Base-by-base conservation (phyloP, 2,113 vertebrate genomes). In the Laticauda laticaudata region DNA sequence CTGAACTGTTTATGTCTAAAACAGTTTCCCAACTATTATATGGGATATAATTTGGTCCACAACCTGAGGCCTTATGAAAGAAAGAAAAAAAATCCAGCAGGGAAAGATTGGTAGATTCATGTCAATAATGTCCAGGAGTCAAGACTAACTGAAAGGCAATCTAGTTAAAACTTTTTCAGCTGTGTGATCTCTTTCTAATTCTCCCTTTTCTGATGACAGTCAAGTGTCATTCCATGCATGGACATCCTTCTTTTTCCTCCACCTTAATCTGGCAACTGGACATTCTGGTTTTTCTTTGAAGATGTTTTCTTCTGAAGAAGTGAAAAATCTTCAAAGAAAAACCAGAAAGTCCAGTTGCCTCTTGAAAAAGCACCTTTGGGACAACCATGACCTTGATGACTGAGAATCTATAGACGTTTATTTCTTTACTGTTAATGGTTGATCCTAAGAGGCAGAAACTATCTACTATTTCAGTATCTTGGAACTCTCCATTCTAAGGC, bases 201-300 rank as follows among this genome's bases (percentile, higher is more conserved):
- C 48, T 45, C 23, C 26, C 81, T 64, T 45, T 87, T 56, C 34
- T 57, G 0, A 0, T 43, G 39, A 48, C 53, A 91, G 34, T 59
- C 88, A n/a, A 15, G n/a, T 43, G 86, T 53, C 59, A 4, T 2
- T 1, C 29, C 9, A 2, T 11, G n/a, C 81, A 51, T 20, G n/a
- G 15, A n/a, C 53, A 21, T 54, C 0, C 48, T 51, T 51, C 48
- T 0, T 34, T 26, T 10, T 69, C 88, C 4, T 5, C 4, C 15
- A 90, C 86, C 34, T 93, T 43, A 9, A 51, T 8, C 51, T 12
- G 20, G 56, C 56, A 57, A 8, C 21, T 57, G 56, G 56, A 57
- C 56, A 23, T 57, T 57, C 56, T 57, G 56, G 20, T 23, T 57
- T 57, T 57, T 57, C 56, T 23, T 57, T 57, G 56, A 57, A 57